Evolutionary conservation across 1,140 invertebrate species (phyloP).

Genomic region (Drosophila sp.): DNA sequence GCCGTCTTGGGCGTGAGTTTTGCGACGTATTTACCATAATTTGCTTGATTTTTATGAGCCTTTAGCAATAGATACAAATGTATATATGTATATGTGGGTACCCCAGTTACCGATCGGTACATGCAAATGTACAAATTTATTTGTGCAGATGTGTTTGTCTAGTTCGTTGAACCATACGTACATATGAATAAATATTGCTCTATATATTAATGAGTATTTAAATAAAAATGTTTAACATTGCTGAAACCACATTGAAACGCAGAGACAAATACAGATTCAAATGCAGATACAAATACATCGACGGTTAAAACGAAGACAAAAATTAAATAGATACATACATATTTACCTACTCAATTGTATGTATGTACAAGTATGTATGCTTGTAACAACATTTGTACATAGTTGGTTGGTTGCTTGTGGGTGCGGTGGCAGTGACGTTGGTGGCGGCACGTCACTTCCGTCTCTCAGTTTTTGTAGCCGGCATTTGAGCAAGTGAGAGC

Average conservation of each 20-base stretch:
- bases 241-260: slow-evolving; percentile 12
- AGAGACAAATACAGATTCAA: background rate
- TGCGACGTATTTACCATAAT: slow-evolving; percentile 67
- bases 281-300: background rate
- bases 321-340: slow-evolving; percentile 15
- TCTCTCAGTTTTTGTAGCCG: slow-evolving; percentile 60
- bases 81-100: slow-evolving; percentile 13
- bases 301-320: slow-evolving; percentile 16
- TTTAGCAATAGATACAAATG: slow-evolving; percentile 36
- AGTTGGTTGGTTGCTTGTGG: slow-evolving; percentile 46
- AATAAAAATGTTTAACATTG: background rate
- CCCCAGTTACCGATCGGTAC: slow-evolving; percentile 43
- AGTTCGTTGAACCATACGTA: slow-evolving; percentile 59
- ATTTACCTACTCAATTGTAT: background rate
- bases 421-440: slow-evolving; percentile 60
- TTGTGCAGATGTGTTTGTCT: slow-evolving; percentile 69
- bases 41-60: slow-evolving; percentile 54
- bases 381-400: slow-evolving; percentile 15
- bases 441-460: slow-evolving; percentile 59
- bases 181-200: background rate
- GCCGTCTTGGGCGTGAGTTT: slow-evolving; percentile 57
- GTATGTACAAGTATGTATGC: background rate
- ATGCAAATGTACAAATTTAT: slow-evolving; percentile 36
- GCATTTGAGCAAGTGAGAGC: slow-evolving; percentile 42
- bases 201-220: background rate